Evolutionary conservation across 2,113 vertebrate species (phyloP).

Genomic region (Oceanodroma tethys): DNA sequence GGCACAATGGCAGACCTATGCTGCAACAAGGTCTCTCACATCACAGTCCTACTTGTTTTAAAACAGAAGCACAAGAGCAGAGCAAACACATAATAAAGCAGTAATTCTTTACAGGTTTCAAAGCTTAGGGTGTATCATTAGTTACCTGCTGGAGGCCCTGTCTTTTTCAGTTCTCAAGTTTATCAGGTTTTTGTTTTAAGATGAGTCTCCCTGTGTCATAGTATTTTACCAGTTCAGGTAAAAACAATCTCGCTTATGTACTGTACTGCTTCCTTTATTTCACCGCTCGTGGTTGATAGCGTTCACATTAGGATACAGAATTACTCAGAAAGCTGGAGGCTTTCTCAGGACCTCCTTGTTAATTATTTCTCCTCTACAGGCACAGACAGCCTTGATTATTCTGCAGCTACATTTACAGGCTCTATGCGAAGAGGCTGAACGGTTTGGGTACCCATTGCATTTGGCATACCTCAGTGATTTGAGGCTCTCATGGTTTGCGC

Average conservation of each 20-base stretch:
- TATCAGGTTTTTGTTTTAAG: background rate
- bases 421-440: accelerated
- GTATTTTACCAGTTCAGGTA: background rate
- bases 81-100: background rate
- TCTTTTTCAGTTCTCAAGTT: background rate
- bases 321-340: background rate
- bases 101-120: background rate
- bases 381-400: background rate
- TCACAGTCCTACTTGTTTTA: background rate
- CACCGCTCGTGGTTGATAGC: background rate
- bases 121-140: background rate
- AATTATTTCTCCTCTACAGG: background rate
- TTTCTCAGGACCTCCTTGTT: background rate
- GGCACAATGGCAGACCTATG: background rate
- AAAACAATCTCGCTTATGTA: background rate
- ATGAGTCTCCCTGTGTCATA: background rate
- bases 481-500: background rate
- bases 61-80: background rate
- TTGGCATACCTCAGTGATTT: background rate
- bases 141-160: background rate
- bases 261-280: background rate
- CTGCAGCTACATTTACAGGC: background rate
- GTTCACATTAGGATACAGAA: background rate
- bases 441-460: background rate
- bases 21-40: background rate